Base-by-base conservation (phyloP, 1,140 invertebrate species). In the Hypsibius dujardini region DNA sequence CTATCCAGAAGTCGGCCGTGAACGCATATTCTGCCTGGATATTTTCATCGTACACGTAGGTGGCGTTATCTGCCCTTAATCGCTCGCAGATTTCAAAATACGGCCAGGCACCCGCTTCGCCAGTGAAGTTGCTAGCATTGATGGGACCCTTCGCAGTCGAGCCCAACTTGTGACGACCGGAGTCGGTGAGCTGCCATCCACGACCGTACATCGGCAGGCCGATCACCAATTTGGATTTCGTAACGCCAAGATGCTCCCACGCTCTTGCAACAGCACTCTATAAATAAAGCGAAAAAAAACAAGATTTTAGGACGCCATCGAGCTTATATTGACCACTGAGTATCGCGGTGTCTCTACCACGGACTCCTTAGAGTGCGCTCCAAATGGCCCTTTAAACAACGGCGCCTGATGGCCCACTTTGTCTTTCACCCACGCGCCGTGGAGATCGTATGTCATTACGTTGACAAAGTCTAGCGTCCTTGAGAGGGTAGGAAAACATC, bases 201-300 rank as follows among this genome's bases (percentile, higher is more conserved):
- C 92, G 90, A 0, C 91, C 92, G 75, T 94, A 95, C 75, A 92
- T 87, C 0, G 90, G 88, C 73, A 95, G 82, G 3, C 92, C 90
- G 7, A 94, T 78, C 1, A 92, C 79, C 1, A 97, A 77, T 77
- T 95, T 95, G 42, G 86, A 7, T 45, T 67, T 67, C 12, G 62
- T 7, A 67, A 67, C 42, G 62, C 62, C 62, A 3, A 67, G 62
- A 67, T 15, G 62, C 62, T 67, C 62, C 62, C 62, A 67, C 12
- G 62, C 12, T 45, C 45, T 67, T 3, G 45, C 42, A 12, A 45
- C 42, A 45, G 62, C 62, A 28, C 28, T 28, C 28, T 28, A 28
- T 28, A 28, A 56, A 7, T 56, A n/a, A 12, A 56, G 7, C n/a
- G 7, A 56, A 56, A n/a, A 56, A 56, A 56, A 56, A 7, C 50